Percentiles rank a stretch among this genome's conserved stretches.
Evolutionary conservation across 2,113 vertebrate genomes (phyloP).

Genomic region (Tachysurus vachellii): DNA sequence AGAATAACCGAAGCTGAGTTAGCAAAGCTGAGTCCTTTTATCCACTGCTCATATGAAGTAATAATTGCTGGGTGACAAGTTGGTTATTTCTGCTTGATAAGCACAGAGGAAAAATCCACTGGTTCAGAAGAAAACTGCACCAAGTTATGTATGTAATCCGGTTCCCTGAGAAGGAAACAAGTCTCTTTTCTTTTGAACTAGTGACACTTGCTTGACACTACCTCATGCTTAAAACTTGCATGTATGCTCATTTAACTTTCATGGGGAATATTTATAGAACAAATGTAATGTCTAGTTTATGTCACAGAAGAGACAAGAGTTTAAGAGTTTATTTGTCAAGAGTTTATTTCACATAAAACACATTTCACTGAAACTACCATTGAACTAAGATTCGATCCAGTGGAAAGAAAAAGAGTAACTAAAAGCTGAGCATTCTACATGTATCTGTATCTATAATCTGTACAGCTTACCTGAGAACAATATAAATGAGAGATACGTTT

Average conservation of each 20-base stretch:
- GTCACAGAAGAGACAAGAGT: not conserved
- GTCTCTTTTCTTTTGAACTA: no score
- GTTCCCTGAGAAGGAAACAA: no score
- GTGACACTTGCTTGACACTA: not conserved
- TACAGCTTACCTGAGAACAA: not conserved
- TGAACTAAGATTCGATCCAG: not conserved
- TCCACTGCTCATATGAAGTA: not conserved
- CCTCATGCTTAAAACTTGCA: not conserved
- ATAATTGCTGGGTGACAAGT: not conserved
- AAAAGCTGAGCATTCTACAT: constrained; percentile 39
- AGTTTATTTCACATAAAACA: not conserved
- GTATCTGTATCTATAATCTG: constrained; percentile 36
- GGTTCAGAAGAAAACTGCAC: not conserved
- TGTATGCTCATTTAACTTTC: not conserved
- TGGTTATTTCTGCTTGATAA: not conserved
- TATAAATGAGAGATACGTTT: not conserved
- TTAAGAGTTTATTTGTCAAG: not conserved
- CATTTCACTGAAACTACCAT: not conserved
- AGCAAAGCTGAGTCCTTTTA: not conserved
- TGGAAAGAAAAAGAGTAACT: constrained; percentile 25
- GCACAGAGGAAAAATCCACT: not conserved
- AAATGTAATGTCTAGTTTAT: not conserved
- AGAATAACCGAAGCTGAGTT: not conserved
- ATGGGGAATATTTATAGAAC: not conserved
- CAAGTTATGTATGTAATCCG: no score